A percentile compares a stretch with the other conserved stretches of the same genome.
These are phyloP conservation scores for Pseudomyrmex dendroicus DNA, from an alignment of 1,140 invertebrate genomes.

Conservation along the genomic window DNA sequence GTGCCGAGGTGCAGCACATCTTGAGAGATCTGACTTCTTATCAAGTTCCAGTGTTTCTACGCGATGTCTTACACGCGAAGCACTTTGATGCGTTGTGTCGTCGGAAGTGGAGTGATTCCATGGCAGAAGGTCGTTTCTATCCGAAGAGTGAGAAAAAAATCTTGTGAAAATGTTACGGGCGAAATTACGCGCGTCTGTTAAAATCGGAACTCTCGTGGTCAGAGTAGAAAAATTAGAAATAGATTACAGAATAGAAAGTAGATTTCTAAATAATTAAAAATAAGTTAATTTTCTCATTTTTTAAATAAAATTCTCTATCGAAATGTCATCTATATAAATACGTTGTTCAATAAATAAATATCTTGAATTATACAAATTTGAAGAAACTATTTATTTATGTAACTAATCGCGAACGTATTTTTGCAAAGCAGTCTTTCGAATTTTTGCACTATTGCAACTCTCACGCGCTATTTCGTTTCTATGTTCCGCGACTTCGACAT, in stretches of 20 bases:
- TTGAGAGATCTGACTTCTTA: constrained; percentile 68
- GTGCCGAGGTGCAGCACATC: constrained; percentile 69
- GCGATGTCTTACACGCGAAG: constrained; percentile 59
- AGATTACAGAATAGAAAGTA: too few species aligned
- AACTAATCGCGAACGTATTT: not conserved
- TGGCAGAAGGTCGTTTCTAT: constrained; percentile 16
- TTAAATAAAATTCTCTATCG: too few species aligned
- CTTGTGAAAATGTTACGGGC: constrained; percentile 24
- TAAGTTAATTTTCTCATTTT: too few species aligned
- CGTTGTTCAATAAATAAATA: too few species aligned
- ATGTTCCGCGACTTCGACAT: not conserved
- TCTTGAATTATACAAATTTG: too few species aligned
- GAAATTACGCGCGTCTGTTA: constrained; percentile 2
- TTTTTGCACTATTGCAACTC: constrained; percentile 2
- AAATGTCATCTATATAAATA: too few species aligned
- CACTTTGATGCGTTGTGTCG: constrained; percentile 68
- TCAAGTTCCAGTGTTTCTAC: constrained; percentile 57
- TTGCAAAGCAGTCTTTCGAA: not conserved
- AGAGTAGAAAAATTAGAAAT: too few species aligned
- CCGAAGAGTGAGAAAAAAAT: not conserved
- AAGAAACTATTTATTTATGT: not conserved
- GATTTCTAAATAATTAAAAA: too few species aligned
- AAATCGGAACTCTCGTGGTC: constrained; percentile 13
- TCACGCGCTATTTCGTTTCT: constrained; percentile 23
- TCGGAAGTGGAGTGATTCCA: constrained; percentile 61